Percentiles rank a stretch among this genome's conserved stretches.
Conservation (phyloP, 2,113 vertebrate genomes). For the Gyps fulvus region DNA sequence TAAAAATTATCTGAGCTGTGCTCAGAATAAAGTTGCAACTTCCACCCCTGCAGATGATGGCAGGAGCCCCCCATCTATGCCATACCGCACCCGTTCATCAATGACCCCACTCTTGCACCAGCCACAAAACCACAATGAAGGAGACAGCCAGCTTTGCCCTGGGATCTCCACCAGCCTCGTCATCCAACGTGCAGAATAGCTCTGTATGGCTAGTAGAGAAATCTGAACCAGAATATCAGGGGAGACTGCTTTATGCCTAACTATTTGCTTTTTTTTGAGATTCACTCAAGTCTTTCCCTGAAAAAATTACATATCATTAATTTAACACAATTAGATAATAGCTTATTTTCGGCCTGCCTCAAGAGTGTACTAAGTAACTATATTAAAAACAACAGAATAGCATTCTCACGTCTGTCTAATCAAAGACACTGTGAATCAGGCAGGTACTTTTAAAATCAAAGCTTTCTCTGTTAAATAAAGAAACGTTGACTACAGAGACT, state of each 20-base stretch:
- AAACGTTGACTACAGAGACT: background rate
- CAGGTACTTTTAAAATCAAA: background rate
- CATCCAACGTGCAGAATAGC: rapidly evolving
- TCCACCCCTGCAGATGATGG: background rate
- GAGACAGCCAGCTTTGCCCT: background rate
- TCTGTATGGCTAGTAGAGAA: background rate
- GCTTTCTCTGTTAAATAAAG: background rate
- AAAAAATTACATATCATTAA: background rate
- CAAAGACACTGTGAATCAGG: background rate
- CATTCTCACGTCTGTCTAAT: background rate
- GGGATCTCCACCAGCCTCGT: background rate
- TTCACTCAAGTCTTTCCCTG: background rate
- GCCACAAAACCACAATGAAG: background rate
- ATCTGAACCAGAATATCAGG: background rate
- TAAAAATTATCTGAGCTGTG: background rate
- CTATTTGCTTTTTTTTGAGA: background rate
- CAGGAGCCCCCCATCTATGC: background rate
- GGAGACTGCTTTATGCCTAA: too few species aligned
- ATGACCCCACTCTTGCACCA: background rate
- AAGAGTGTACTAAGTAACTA: background rate
- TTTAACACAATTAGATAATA: background rate
- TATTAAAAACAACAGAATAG: background rate
- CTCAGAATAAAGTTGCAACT: background rate
- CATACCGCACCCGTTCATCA: rapidly evolving
- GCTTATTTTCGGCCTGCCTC: background rate